Percentiles rank a stretch among this genome's conserved stretches.
Evolutionary conservation across 2,888 invertebrate genomes (phyloP).

Genomic region (Lamellibrachia columna): DNA sequence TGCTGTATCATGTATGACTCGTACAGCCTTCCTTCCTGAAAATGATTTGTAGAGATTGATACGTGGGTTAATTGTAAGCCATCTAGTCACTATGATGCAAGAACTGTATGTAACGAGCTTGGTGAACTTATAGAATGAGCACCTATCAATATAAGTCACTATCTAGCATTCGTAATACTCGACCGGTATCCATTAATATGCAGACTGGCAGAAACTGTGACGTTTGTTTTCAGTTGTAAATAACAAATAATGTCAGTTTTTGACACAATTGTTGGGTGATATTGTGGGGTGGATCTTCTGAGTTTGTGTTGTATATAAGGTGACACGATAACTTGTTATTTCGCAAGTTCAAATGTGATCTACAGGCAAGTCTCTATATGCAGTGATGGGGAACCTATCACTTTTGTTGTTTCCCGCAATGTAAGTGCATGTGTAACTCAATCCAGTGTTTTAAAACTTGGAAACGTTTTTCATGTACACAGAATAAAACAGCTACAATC

Average conservation of each 20-base stretch:
- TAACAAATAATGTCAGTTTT: background rate
- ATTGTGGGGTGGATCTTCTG: background rate
- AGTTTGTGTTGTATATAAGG: background rate
- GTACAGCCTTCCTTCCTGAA: background rate
- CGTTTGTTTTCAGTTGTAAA: background rate
- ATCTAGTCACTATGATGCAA: background rate
- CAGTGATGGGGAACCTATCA: background rate
- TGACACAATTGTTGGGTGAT: background rate
- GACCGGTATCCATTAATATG: background rate
- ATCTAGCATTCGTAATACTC: background rate
- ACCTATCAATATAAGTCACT: background rate
- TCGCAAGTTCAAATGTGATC: background rate
- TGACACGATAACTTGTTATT: background rate
- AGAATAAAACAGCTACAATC: conserved; percentile 6
- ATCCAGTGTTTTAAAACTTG: background rate
- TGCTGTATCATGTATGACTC: background rate
- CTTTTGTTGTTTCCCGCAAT: background rate
- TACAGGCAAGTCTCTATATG: background rate
- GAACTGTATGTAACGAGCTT: background rate
- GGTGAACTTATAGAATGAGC: background rate
- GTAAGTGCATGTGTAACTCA: background rate
- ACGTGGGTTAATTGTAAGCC: background rate
- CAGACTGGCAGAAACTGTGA: background rate
- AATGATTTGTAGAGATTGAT: background rate
- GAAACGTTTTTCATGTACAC: background rate